A percentile compares a stretch with the other conserved stretches of the same genome.
phyloP scores from a whole-genome alignment of 2,797 vertebrate species.

The Fistularia tabacaria region DNA sequence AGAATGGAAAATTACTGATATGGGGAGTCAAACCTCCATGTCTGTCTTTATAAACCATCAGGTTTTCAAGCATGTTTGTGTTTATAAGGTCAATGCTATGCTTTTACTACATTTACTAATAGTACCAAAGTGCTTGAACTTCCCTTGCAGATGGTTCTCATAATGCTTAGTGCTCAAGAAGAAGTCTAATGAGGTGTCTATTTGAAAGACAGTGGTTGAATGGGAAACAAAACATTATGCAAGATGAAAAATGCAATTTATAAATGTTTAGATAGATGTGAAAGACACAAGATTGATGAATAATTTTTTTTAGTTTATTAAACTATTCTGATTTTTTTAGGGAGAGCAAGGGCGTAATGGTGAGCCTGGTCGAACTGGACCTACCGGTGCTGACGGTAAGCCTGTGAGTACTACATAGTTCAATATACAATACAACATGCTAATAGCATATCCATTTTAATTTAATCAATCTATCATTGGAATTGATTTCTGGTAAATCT shows the following conservation, averaged over 20 bases:
- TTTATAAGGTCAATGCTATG: constrained; percentile 63
- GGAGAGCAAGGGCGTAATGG: constrained; percentile 84
- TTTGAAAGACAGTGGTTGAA: constrained; percentile 21
- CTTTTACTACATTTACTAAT: constrained; percentile 52
- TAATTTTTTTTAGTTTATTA: neutral
- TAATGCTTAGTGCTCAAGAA: constrained; percentile 17
- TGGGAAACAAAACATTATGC: constrained; percentile 6
- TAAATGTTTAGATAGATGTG: too few species aligned
- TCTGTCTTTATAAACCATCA: constrained; percentile 42
- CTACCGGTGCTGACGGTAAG: constrained; percentile 99
- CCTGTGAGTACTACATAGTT: constrained; percentile 99
- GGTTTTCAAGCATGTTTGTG: constrained; percentile 45
- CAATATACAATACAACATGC: constrained; percentile 77
- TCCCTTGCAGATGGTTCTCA: constrained; percentile 54
- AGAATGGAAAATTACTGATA: constrained; percentile 43
- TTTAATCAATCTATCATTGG: too few species aligned
- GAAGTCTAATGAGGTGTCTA: constrained; percentile 29
- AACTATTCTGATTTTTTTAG: constrained; percentile 60
- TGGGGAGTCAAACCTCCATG: constrained; percentile 17
- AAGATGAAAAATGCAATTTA: neutral
- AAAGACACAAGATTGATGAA: too few species aligned
- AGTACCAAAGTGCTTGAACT: constrained; percentile 44
- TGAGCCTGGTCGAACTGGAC: constrained; percentile 84
- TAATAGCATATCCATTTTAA: constrained; percentile 21
- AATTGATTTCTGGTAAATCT: too few species aligned